These are phyloP conservation scores for Pipistrellus pygmaeus DNA, from an alignment of 2,797 vertebrate species.

Conservation along the genomic window DNA sequence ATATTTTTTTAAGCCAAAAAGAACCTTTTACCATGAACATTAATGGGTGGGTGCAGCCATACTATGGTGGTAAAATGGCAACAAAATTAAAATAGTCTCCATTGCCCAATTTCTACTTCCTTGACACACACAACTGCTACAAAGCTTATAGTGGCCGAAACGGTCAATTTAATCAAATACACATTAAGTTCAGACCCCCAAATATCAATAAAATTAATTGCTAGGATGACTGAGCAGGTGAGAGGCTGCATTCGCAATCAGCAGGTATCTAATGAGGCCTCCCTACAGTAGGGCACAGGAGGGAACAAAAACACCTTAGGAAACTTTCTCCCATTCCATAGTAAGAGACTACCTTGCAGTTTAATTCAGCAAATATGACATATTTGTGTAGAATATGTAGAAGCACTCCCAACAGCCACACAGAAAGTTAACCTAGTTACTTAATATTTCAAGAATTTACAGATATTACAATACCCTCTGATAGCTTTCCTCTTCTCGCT, in stretches of 20 bases:
- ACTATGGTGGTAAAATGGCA: not conserved
- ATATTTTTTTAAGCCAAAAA: slow-evolving; percentile 35
- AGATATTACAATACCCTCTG: not conserved
- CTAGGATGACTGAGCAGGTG: slow-evolving; percentile 24
- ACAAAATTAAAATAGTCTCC: not conserved
- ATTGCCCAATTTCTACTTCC: not conserved
- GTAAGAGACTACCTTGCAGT: not conserved
- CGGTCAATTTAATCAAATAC: slow-evolving; percentile 55
- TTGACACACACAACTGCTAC: not conserved
- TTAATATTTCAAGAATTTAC: not conserved
- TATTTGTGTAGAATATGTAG: not conserved
- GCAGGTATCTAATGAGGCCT: not conserved
- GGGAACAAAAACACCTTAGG: slow-evolving; percentile 7
- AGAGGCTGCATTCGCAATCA: not conserved
- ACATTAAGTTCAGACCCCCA: not conserved
- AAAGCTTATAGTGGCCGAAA: not conserved
- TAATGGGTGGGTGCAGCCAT: not conserved
- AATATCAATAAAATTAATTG: slow-evolving; percentile 73
- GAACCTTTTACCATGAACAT: not conserved
- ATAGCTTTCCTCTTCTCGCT: not conserved
- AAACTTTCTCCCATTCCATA: not conserved
- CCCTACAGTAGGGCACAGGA: not conserved
- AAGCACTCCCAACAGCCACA: not conserved
- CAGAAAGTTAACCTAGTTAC: not conserved
- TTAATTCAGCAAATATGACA: not conserved